These are phyloP conservation scores for Pelochelys cantorii DNA, from an alignment of 2,797 vertebrate genomes.

Conservation along the genomic window DNA sequence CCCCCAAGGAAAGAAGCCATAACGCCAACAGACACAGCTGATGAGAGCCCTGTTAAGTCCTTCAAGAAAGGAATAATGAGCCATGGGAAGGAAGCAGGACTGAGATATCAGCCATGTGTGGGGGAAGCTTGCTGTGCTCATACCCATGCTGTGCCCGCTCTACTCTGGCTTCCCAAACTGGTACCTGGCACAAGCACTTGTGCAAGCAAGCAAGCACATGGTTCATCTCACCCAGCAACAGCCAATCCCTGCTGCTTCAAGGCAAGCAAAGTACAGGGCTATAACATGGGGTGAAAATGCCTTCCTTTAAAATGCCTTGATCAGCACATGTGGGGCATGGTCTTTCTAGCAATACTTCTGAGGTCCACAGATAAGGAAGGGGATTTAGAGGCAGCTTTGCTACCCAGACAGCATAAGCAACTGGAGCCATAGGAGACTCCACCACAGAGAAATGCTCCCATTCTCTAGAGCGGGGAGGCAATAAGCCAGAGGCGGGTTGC, in stretches of 20 bases:
- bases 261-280: neutral
- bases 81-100: neutral
- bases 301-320: accelerated
- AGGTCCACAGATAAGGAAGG: accelerated
- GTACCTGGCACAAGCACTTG: neutral
- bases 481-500: too few species aligned
- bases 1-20: neutral
- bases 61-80: too few species aligned
- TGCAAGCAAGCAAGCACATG: neutral
- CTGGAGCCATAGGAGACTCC: neutral
- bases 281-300: accelerated
- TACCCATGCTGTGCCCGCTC: accelerated
- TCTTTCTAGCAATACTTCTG: neutral
- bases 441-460: too few species aligned
- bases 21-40: neutral
- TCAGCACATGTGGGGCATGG: accelerated
- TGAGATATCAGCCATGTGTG: neutral
- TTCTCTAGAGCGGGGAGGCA: too few species aligned
- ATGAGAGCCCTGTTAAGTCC: neutral
- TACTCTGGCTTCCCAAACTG: accelerated
- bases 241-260: neutral
- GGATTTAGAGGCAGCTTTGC: neutral
- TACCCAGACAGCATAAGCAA: neutral
- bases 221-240: neutral
- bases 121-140: neutral